Conservation (phyloP, 2,113 vertebrate genomes). For the Cryptomyrus ogoouensis region DNA sequence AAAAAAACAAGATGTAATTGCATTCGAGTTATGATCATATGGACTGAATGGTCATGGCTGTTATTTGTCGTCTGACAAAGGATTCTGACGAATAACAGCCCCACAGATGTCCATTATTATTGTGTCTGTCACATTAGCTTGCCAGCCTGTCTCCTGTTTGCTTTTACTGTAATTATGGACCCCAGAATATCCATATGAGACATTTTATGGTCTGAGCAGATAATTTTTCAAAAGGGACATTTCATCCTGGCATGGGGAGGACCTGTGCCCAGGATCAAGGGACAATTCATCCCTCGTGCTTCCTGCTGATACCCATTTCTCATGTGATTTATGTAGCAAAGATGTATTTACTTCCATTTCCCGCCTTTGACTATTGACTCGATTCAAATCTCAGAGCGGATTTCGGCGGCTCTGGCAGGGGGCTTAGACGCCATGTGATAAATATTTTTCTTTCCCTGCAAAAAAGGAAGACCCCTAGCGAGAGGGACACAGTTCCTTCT, state of each 20-base stretch:
- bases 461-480: neutral
- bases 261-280: neutral
- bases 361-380: neutral
- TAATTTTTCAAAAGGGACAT: constrained; percentile 12
- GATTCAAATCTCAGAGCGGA: neutral
- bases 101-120: neutral
- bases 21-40: neutral
- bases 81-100: neutral
- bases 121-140: neutral
- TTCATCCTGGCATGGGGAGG: neutral
- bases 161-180: neutral
- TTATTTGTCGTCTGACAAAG: neutral
- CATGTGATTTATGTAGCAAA: constrained; percentile 15
- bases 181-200: neutral
- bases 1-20: neutral
- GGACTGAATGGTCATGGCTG: neutral
- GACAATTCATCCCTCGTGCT: neutral
- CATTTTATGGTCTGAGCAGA: neutral
- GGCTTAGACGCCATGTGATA: neutral
- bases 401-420: neutral
- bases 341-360: constrained; percentile 7
- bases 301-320: constrained; percentile 8
- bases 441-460: neutral
- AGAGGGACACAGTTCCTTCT: neutral
- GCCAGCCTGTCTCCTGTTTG: neutral